phyloP scores from a whole-genome alignment of 1,140 invertebrate species.

The Lasaia peninsularis region DNA sequence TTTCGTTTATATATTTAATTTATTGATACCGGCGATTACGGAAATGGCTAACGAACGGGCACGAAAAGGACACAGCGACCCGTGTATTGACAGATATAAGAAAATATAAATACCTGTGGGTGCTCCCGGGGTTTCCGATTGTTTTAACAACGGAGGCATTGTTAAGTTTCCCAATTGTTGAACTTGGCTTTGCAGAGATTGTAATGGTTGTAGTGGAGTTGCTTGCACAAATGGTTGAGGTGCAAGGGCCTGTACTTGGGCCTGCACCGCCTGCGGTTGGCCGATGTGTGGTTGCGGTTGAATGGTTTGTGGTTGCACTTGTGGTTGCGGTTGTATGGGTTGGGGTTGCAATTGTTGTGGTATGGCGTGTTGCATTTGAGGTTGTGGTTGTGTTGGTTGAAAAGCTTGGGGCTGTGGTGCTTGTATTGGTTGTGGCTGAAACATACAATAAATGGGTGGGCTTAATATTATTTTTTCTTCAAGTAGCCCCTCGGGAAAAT shows the following conservation, averaged over 20 bases:
- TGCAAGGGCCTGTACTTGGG: constrained; percentile 16
- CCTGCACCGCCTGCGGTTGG: constrained; percentile 18
- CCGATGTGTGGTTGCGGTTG: constrained; percentile 23
- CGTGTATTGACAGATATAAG: too few species aligned
- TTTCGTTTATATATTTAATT: too few species aligned
- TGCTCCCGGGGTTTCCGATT: background rate
- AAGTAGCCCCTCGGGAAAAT: too few species aligned
- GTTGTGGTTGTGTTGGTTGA: background rate
- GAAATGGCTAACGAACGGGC: too few species aligned
- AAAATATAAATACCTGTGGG: background rate
- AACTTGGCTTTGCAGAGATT: constrained; percentile 13
- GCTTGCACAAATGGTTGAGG: constrained; percentile 20
- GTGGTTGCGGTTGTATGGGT: constrained; percentile 11
- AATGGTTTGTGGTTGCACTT: constrained; percentile 12
- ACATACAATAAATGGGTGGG: too few species aligned
- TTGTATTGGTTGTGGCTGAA: background rate
- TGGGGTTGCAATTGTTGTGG: constrained; percentile 11
- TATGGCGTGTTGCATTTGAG: constrained; percentile 1
- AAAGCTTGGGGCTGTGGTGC: too few species aligned
- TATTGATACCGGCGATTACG: too few species aligned
- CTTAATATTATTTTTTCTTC: too few species aligned
- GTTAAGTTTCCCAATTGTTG: constrained; percentile 17
- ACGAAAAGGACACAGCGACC: too few species aligned
- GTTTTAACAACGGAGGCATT: constrained; percentile 12
- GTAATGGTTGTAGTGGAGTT: constrained; percentile 15